phyloP scores from a whole-genome alignment of 2,888 invertebrate genomes.

The Drosophila tripunctata region DNA sequence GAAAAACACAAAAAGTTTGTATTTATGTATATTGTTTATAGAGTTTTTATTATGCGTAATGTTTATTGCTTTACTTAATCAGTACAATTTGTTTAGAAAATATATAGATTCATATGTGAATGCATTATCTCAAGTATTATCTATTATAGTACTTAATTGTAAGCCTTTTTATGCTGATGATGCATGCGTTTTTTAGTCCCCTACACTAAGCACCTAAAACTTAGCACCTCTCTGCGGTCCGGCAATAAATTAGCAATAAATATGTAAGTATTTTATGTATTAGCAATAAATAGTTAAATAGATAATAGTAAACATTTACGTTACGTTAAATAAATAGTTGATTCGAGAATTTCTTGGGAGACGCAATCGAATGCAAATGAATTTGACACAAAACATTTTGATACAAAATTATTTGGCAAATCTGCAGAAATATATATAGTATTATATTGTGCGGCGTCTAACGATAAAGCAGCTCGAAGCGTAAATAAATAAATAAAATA shows the following conservation, averaged over 20 bases:
- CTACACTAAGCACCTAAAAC: conserved; percentile 48
- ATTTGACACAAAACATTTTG: conserved; percentile 80
- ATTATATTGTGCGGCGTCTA: conserved; percentile 19
- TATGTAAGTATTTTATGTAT: conserved; percentile 13
- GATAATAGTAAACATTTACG: conserved; percentile 35
- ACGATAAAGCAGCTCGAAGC: conserved; percentile 43
- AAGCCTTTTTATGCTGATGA: conserved; percentile 38
- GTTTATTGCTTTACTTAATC: conserved; percentile 81
- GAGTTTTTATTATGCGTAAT: conserved; percentile 65
- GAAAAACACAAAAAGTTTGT: background rate
- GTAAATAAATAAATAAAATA: conserved; percentile 61
- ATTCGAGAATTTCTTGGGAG: conserved; percentile 29
- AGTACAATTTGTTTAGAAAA: conserved; percentile 81
- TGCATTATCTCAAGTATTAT: conserved; percentile 33
- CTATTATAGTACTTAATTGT: conserved; percentile 41
- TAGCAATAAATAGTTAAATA: conserved; percentile 58
- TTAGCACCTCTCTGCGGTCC: conserved; percentile 67
- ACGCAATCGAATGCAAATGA: conserved; percentile 51
- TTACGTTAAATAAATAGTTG: conserved; percentile 57
- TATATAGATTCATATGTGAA: conserved; percentile 44
- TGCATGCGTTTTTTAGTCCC: conserved; percentile 27
- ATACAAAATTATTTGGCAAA: conserved; percentile 82
- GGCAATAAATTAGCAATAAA: conserved; percentile 49
- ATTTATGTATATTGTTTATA: conserved; percentile 56
- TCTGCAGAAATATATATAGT: conserved; percentile 33